Conservation (phyloP, 2,888 invertebrate species). For the Peribatodes rhomboidaria region DNA sequence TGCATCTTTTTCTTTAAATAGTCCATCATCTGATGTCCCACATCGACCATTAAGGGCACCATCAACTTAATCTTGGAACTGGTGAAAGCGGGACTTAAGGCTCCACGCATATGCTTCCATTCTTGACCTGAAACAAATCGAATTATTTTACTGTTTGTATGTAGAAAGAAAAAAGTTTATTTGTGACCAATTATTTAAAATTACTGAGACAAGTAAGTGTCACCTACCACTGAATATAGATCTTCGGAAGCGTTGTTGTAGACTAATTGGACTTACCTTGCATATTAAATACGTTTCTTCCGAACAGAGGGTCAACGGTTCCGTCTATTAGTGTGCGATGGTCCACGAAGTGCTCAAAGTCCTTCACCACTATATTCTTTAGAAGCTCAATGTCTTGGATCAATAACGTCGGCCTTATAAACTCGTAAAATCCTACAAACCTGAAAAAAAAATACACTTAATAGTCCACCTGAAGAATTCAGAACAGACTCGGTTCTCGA, state of each 20-base stretch:
- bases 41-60: conserved; percentile 71
- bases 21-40: conserved; percentile 63
- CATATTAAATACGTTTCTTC: conserved; percentile 77
- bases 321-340: conserved; percentile 71
- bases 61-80: conserved; percentile 77
- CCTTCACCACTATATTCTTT: conserved; percentile 81
- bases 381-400: conserved; percentile 80
- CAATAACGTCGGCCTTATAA: conserved; percentile 67
- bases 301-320: conserved; percentile 78
- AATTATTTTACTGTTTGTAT: too few species aligned
- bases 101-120: conserved; percentile 72
- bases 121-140: too few species aligned
- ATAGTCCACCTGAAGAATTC: too few species aligned
- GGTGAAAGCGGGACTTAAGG: conserved; percentile 79
- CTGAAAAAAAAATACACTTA: too few species aligned
- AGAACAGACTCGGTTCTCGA: too few species aligned
- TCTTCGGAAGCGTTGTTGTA: too few species aligned
- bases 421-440: conserved; percentile 78
- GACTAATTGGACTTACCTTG: conserved; percentile 72
- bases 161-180: too few species aligned
- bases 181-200: too few species aligned
- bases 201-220: too few species aligned
- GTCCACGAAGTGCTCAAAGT: conserved; percentile 84
- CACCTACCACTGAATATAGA: too few species aligned
- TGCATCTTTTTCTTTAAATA: conserved; percentile 55